Percentiles rank a stretch among this genome's conserved stretches.
These are phyloP conservation scores for Passer montanus DNA, from an alignment of 2,113 vertebrate species.

Conservation along the genomic window DNA sequence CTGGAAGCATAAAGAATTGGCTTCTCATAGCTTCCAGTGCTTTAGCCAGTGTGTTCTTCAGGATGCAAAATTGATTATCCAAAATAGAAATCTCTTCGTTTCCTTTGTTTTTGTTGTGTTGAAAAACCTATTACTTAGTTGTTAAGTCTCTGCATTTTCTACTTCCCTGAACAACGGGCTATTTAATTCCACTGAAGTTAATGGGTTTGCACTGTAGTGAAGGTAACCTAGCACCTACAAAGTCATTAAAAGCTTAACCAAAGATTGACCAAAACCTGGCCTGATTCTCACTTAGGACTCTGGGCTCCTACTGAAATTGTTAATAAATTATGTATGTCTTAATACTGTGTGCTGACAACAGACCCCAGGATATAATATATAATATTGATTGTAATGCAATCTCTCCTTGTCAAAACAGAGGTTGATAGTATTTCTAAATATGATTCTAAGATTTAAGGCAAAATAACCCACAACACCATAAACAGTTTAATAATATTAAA, in stretches of 20 bases:
- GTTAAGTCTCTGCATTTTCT: neutral
- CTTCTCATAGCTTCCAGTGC: slow-evolving; percentile 64
- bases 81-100: slow-evolving; percentile 44
- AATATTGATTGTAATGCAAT: slow-evolving; percentile 1
- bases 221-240: neutral
- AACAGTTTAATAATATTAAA: neutral
- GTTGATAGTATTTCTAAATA: neutral
- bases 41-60: slow-evolving; percentile 52
- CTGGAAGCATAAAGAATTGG: slow-evolving; percentile 57
- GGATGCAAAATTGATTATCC: slow-evolving; percentile 60
- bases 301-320: neutral
- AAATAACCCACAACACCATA: neutral
- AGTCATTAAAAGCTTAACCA: neutral
- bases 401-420: neutral
- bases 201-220: neutral
- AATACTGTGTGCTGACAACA: neutral
- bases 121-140: slow-evolving; percentile 40
- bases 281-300: neutral
- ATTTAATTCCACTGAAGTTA: neutral
- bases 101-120: slow-evolving; percentile 23
- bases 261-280: neutral
- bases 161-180: neutral
- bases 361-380: neutral
- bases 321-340: slow-evolving; percentile 17
- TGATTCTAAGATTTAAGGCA: neutral